Evolutionary conservation across 2,888 invertebrate species (phyloP), one percentile per base, ranked within the genome.

Genomic region (Xylocampa areola): DNA sequence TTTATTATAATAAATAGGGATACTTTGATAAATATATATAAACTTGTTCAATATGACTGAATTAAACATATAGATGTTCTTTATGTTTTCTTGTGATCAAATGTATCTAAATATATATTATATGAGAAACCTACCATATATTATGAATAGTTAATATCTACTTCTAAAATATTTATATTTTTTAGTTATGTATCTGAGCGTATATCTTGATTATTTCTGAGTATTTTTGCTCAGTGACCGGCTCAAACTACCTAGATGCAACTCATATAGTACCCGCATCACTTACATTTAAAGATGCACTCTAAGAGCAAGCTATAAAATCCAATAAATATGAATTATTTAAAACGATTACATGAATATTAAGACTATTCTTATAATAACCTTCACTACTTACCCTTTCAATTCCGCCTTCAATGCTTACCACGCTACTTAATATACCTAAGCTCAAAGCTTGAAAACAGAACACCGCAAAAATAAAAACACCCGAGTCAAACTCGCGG

Each of bases 191-290:
- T n/a, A n/a, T n/a, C n/a, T n/a, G n/a, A n/a, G n/a, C n/a, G n/a
- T n/a, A n/a, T n/a, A n/a, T n/a, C n/a, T 5, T 21, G 5, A 21
- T 4, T 4, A 21, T 21, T 17, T 41, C 29, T 3, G 17, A 35
- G 25, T 4, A 25, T 27, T 68, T 68, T 68, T 65, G 49, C 65
- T 64, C 45, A 27, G 41, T 64, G 49, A 66, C 65, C 68, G 47
- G 53, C 21, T 44, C 21, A 29, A 37, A 11, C 5, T 25, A 13
- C 19, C 8, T 14, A 27, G n/a, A n/a, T n/a, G 11, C 16, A 19
- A 37, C 13, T n/a, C n/a, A 14, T 4, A 30, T 10, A 25, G n/a
- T 33, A 16, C 19, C 2, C 35, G 30, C 19, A n/a, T 14, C 16
- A 0, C 0, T n/a, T 25, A 5, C 6, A 64, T 17, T 6, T n/a